Percentiles rank a stretch among this genome's conserved stretches.
Conservation (phyloP, 2,113 vertebrate genomes). For the Paradoxurus hermaphroditus region DNA sequence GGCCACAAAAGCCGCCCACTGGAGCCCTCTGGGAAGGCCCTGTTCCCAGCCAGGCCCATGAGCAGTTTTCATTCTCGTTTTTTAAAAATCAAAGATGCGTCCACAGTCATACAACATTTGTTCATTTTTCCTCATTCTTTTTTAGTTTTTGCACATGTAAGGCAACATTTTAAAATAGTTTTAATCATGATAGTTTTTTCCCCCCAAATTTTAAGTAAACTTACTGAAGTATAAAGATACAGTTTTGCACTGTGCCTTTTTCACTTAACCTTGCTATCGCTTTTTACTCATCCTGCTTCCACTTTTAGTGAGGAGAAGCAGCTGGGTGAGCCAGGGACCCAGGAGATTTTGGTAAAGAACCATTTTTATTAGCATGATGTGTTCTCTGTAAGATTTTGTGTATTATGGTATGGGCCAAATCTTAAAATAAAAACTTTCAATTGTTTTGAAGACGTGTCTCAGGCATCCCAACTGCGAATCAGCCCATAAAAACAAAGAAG, state of each 20-base stretch:
- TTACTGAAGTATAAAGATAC: slow-evolving; percentile 19
- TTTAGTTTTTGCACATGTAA: neutral
- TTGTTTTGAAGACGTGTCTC: slow-evolving; percentile 93
- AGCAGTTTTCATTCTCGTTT: neutral
- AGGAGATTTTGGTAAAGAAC: slow-evolving; percentile 74
- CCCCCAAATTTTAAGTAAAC: neutral
- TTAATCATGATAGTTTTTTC: neutral
- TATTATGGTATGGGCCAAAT: neutral
- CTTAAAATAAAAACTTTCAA: slow-evolving; percentile 24
- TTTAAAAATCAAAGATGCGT: neutral
- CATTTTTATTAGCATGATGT: slow-evolving; percentile 74
- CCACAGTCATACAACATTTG: neutral
- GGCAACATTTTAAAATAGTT: neutral
- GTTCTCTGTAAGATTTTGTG: slow-evolving; percentile 61
- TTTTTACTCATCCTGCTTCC: slow-evolving; percentile 75
- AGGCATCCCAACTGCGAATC: slow-evolving; percentile 99
- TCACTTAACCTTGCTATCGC: slow-evolving; percentile 71
- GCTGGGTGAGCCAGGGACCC: slow-evolving; percentile 73
- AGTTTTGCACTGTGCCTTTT: slow-evolving; percentile 50
- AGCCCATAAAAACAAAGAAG: slow-evolving; percentile 96
- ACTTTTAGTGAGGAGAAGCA: slow-evolving; percentile 74
- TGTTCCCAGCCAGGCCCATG: neutral
- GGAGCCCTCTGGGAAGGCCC: neutral
- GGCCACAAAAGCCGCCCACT: neutral
- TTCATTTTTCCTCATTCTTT: neutral